Conservation (phyloP, 2,113 vertebrate species). For the Eretmodus cyanostictus region DNA sequence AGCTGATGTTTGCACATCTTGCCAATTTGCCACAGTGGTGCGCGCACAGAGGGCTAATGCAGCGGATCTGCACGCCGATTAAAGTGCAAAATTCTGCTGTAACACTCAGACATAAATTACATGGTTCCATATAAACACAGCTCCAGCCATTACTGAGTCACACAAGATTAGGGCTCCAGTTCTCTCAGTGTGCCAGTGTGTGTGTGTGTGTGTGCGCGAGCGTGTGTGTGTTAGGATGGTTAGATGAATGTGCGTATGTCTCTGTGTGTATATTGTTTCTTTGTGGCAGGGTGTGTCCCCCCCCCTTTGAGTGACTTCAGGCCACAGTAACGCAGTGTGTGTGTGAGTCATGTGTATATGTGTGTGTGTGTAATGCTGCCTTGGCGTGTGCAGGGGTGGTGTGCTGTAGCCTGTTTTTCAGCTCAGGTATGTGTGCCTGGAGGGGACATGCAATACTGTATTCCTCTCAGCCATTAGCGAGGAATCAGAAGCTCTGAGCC, state of each 20-base stretch:
- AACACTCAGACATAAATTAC: constrained; percentile 38
- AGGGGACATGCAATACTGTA: constrained; percentile 61
- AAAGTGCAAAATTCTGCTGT: not conserved
- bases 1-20: not conserved
- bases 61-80: not conserved
- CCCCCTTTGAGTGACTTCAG: constrained; percentile 55
- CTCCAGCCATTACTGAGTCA: constrained; percentile 41
- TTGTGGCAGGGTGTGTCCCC: constrained; percentile 54
- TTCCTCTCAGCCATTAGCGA: constrained; percentile 32
- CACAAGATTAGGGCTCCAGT: constrained; percentile 19
- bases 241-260: not conserved
- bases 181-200: constrained; percentile 1
- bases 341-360: constrained; percentile 27
- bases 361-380: constrained; percentile 39
- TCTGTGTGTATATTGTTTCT: constrained; percentile 46
- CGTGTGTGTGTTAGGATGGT: not conserved
- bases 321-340: constrained; percentile 52
- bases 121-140: constrained; percentile 27
- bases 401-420: constrained; percentile 66
- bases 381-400: constrained; percentile 67
- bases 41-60: not conserved
- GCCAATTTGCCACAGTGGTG: not conserved
- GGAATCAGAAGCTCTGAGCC: constrained; percentile 11
- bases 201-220: not conserved
- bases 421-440: constrained; percentile 72